phyloP scores from a whole-genome alignment of 2,797 vertebrate species.

The Coregonus sp. region DNA sequence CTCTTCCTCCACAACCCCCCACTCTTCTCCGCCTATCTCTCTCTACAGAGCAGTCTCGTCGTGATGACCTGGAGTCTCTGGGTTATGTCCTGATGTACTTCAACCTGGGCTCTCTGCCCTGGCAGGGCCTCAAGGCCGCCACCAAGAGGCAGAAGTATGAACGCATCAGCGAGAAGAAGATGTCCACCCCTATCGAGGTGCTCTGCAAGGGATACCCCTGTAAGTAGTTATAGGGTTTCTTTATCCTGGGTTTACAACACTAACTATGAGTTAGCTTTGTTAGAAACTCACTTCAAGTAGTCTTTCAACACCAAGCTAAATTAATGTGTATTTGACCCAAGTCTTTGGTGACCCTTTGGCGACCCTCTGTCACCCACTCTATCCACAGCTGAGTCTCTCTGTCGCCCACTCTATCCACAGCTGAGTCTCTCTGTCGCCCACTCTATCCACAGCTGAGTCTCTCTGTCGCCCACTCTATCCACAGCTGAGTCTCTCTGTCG shows the following conservation, averaged over 20 bases:
- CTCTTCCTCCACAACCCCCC: background rate
- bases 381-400: conserved; percentile 88
- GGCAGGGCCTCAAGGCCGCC: conserved; percentile 96
- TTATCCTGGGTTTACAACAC: background rate
- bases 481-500: background rate
- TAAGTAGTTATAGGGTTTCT: conserved; percentile 68
- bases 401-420: conserved; percentile 20
- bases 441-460: conserved; percentile 77
- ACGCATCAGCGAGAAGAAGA: conserved; percentile 97
- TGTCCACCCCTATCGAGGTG: conserved; percentile 95
- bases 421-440: background rate
- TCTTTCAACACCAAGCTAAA: background rate
- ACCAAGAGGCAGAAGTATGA: conserved; percentile 98
- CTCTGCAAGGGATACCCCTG: conserved; percentile 96
- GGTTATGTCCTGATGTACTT: conserved; percentile 98
- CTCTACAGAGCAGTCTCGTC: conserved; percentile 89
- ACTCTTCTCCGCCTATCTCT: background rate
- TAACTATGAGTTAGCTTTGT: background rate
- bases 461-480: background rate
- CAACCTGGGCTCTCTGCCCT: conserved; percentile 95
- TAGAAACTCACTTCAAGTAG: background rate
- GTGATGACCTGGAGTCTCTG: conserved; percentile 94
- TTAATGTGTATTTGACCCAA: background rate
- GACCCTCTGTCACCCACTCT: background rate
- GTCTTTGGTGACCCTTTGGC: background rate